Percentiles rank a stretch among this genome's conserved stretches.
These are phyloP conservation scores for Columba guinea DNA, from an alignment of 2,797 vertebrate genomes.

Conservation along the genomic window DNA sequence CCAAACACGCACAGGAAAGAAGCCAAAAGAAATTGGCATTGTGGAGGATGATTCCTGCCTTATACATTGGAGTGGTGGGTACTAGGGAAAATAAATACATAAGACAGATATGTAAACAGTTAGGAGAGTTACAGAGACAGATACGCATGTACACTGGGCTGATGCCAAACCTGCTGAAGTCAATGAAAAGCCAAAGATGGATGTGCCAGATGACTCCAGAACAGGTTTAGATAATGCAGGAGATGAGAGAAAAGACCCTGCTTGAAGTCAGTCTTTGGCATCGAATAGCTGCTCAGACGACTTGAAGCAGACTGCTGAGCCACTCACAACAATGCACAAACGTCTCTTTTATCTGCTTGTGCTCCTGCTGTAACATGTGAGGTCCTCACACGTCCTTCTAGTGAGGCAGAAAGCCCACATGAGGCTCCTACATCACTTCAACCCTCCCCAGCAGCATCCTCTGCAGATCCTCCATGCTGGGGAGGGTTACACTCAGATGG, in stretches of 20 bases:
- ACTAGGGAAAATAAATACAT: constrained; percentile 58
- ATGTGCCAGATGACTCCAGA: neutral
- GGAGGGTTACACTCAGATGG: neutral
- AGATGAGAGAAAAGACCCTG: neutral
- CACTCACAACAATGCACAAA: neutral
- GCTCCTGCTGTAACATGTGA: neutral
- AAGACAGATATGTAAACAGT: constrained; percentile 45
- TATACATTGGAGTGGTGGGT: constrained; percentile 34
- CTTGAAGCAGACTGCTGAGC: neutral
- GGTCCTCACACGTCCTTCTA: neutral
- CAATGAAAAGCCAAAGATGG: neutral
- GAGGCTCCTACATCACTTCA: neutral
- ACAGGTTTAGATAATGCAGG: neutral
- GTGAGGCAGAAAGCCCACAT: neutral
- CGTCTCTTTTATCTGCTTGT: accelerated
- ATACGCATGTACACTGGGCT: neutral
- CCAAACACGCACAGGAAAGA: constrained; percentile 27
- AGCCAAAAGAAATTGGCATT: constrained; percentile 65
- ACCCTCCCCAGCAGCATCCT: neutral
- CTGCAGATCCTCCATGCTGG: neutral
- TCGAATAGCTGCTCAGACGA: neutral
- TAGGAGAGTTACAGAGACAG: neutral
- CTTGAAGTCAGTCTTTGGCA: neutral
- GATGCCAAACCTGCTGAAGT: constrained; percentile 24
- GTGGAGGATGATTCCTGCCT: constrained; percentile 56